These are phyloP conservation scores for Lerista edwardsae DNA, from an alignment of 2,797 vertebrate genomes.

Conservation along the genomic window DNA sequence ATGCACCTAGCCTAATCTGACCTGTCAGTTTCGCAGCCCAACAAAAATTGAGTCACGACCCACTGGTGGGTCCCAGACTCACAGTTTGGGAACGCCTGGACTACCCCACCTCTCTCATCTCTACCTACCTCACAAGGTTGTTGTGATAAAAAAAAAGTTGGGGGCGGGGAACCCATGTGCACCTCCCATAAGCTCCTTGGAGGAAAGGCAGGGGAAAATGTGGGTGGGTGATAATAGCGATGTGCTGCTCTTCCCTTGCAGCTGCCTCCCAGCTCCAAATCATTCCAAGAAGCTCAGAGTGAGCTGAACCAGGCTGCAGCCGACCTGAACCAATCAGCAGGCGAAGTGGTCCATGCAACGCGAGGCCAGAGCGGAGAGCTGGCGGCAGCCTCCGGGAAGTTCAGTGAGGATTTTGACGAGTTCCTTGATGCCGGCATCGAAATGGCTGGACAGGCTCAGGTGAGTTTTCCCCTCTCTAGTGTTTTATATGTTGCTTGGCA, in stretches of 20 bases:
- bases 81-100: too few relatives aligned
- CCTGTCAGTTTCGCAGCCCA: too few relatives aligned
- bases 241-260: conserved; percentile 62
- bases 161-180: neutral
- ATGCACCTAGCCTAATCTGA: too few relatives aligned
- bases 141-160: too few relatives aligned
- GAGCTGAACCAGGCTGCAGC: conserved; percentile 96
- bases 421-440: conserved; percentile 97
- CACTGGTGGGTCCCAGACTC: too few relatives aligned
- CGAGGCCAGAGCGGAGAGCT: conserved; percentile 92
- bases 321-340: conserved; percentile 96
- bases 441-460: conserved; percentile 98
- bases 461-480: conserved; percentile 54
- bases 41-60: too few relatives aligned
- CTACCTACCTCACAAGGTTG: too few relatives aligned
- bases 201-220: too few relatives aligned
- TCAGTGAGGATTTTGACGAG: conserved; percentile 97
- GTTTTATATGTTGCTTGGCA: neutral
- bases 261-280: conserved; percentile 93
- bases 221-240: too few relatives aligned
- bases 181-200: too few relatives aligned
- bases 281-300: conserved; percentile 97
- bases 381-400: conserved; percentile 94
- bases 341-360: conserved; percentile 95
- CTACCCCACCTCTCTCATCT: too few relatives aligned